phyloP scores from a whole-genome alignment of 2,113 vertebrate species.

The Caretta caretta region DNA sequence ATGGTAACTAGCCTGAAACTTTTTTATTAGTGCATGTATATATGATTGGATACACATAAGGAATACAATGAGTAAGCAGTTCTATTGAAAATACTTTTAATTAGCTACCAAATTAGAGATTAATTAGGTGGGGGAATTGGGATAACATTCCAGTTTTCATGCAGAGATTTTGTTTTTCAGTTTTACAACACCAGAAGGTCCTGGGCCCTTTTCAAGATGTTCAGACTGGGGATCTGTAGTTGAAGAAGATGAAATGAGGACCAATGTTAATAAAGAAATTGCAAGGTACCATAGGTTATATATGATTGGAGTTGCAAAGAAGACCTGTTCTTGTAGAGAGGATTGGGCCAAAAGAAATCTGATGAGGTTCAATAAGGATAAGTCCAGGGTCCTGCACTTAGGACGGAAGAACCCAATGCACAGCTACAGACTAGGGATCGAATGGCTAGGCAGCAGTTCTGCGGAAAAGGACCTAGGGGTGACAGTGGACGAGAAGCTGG shows the following conservation, averaged over 20 bases:
- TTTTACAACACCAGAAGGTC: slow-evolving; percentile 94
- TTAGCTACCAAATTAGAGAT: not conserved
- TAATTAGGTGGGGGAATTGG: not conserved
- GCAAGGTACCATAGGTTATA: slow-evolving; percentile 80
- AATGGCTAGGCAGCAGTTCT: too few species aligned
- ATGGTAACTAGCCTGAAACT: not conserved
- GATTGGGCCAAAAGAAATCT: too few species aligned
- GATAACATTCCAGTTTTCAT: not conserved
- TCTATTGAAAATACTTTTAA: not conserved
- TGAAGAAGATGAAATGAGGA: slow-evolving; percentile 91
- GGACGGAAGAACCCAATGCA: too few species aligned
- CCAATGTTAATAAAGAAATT: slow-evolving; percentile 87
- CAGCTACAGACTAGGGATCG: too few species aligned
- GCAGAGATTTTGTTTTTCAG: slow-evolving; percentile 66
- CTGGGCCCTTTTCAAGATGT: slow-evolving; percentile 83
- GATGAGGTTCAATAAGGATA: too few species aligned
- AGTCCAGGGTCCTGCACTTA: too few species aligned
- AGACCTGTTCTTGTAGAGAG: not conserved
- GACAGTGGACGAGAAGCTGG: too few species aligned
- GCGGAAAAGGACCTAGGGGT: too few species aligned
- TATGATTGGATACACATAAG: not conserved
- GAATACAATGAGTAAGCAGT: not conserved
- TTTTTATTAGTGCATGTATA: not conserved
- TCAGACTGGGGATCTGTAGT: slow-evolving; percentile 92
- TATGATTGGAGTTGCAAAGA: not conserved